phyloP scores from a whole-genome alignment of 2,797 vertebrate genomes.

The Sparidentex hasta region DNA sequence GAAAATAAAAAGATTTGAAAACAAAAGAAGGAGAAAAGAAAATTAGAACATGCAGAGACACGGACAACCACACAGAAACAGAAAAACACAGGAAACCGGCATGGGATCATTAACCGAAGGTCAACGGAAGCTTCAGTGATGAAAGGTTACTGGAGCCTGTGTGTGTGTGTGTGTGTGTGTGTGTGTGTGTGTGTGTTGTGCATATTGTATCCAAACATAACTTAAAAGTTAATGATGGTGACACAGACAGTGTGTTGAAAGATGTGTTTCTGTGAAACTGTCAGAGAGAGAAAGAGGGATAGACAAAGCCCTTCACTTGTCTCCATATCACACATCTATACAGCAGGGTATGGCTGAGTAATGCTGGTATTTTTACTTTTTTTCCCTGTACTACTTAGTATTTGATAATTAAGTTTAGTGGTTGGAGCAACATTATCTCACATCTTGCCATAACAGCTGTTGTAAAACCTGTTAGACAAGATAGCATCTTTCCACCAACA shows the following conservation, averaged over 20 bases:
- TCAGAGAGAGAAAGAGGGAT: constrained; percentile 12
- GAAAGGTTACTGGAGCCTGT: constrained; percentile 45
- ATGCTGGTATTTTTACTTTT: too few relatives aligned
- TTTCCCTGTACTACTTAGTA: too few relatives aligned
- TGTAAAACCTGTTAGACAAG: too few relatives aligned
- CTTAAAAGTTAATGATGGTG: constrained; percentile 47
- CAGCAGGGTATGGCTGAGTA: neutral
- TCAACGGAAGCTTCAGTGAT: constrained; percentile 55
- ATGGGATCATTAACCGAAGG: constrained; percentile 59
- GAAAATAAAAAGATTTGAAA: constrained; percentile 33
- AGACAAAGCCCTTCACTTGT: neutral
- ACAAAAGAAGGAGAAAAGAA: constrained; percentile 61
- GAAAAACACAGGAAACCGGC: constrained; percentile 57
- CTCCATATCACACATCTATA: neutral
- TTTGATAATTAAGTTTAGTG: too few relatives aligned
- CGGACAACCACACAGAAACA: constrained; percentile 51
- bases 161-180: constrained; percentile 17
- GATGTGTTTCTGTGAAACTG: neutral
- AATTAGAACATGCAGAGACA: constrained; percentile 75
- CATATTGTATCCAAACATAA: constrained; percentile 36
- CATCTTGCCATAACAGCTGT: too few relatives aligned
- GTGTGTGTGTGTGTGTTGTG: constrained; percentile 14
- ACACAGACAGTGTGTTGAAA: constrained; percentile 20
- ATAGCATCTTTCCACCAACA: too few relatives aligned
- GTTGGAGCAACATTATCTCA: too few relatives aligned